phyloP scores from a whole-genome alignment of 2,113 vertebrate genomes.

The Arenaria interpres region DNA sequence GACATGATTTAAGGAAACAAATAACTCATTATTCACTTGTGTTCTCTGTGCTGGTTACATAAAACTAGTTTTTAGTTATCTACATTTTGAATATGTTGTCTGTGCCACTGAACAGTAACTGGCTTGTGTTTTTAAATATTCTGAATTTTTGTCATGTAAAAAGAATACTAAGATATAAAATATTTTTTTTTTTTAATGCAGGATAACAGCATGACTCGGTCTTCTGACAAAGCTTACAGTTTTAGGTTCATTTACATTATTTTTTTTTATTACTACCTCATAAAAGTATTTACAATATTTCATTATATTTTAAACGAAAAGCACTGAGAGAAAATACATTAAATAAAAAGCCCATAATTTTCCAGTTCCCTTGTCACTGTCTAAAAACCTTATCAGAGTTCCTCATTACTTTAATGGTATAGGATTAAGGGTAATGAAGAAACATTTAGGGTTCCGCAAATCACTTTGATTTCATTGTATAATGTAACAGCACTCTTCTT shows the following conservation, averaged over 20 bases:
- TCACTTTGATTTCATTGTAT: conserved; percentile 49
- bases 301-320: conserved; percentile 14
- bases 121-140: not conserved
- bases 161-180: not conserved
- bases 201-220: not conserved
- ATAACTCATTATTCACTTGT: not conserved
- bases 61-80: not conserved
- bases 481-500: not conserved
- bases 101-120: not conserved
- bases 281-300: conserved; percentile 38
- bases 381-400: conserved; percentile 43
- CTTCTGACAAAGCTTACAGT: not conserved
- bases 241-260: not conserved
- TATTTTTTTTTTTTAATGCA: not conserved
- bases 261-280: not conserved
- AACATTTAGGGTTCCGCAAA: conserved; percentile 54
- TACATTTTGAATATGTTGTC: not conserved
- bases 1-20: not conserved
- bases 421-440: conserved; percentile 51
- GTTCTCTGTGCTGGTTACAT: not conserved
- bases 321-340: not conserved
- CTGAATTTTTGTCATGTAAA: not conserved
- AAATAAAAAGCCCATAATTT: conserved; percentile 41
- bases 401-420: conserved; percentile 6
- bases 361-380: not conserved